Base-by-base conservation (phyloP, 2,113 vertebrate species). In the Vombatus ursinus region DNA sequence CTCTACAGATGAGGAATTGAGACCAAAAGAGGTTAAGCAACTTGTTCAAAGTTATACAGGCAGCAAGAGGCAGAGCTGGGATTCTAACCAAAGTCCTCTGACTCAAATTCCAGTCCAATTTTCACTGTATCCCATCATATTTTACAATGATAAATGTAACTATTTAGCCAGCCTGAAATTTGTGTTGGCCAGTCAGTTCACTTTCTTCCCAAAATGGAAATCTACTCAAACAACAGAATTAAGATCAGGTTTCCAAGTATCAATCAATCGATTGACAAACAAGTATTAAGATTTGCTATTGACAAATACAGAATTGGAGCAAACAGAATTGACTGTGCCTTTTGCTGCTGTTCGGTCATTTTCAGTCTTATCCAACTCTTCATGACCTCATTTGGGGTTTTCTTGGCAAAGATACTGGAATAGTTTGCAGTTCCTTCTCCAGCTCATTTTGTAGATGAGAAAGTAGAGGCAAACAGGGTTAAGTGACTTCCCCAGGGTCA, bases 1-100 rank as follows among this genome's bases (percentile, higher is more conserved):
- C 47, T 84, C 7, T 92, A 48, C 84, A 92, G 49, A 96, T 91
- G 22, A 93, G 10, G 90, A 93, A 54, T 31, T 51, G 84, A 89
- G 68, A 48, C 57, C 37, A 0, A 77, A 14, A 37, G 2, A 48
- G 8, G 50, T 91, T 44, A 91, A 47, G 12, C n/a, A 50, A 92
- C 52, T 77, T n/a, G 12, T 52, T 3, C 37, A 49, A 91, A 47
- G 50, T 92, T 44, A 48, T 48, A n/a, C 3, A 28, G 37, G 50
- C 61, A 50, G 8, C 2, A 37, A 48, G 50, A 47, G 52, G 48
- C 8, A 2, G 31, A 50, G 91, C 25, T 11, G 11, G 31, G 68
- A 95, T 92, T 48, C 61, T 95, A 93, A 95, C 77, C 91, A 90
- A 95, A 51, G 47, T 68, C 53, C 1, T 44, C 11, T 0, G 3